Base-by-base conservation (phyloP, 2,888 invertebrate genomes). In the Drosophila paranaensis region DNA sequence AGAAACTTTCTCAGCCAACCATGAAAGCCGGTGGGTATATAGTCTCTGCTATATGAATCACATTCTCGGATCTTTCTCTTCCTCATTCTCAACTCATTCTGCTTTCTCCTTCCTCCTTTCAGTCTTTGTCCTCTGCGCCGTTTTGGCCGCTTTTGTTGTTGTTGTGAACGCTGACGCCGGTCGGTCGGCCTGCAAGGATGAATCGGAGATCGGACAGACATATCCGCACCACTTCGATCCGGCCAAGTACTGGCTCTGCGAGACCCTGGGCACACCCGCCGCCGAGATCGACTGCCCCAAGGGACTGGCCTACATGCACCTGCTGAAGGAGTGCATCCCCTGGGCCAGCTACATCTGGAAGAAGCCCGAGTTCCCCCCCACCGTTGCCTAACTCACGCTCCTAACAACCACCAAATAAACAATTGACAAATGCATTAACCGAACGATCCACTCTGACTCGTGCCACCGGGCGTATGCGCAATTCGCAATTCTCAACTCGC, bases 311-410 rank as follows among this genome's bases (percentile, higher is more conserved):
- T 92, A 91, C 39, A 89, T 91, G 88, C 91, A 92, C 58, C 68
- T 86, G 50, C 71, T 91, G 33, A 89, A 82, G 72, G 92, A 89
- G 62, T 92, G 92, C 73, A 88, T 92, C 25, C 91, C 91, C 11
- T 92, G 92, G 92, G 83, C 85, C 42, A 90, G 84, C 65, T 92
- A 90, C 79, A 77, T 90, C 62, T 92, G 92, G 92, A 91, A 90
- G 73, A 83, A 86, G 65, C 91, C 90, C 0, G 79, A 87, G 58
- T 76, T 88, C 73, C 92, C 92, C 6, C 91, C 89, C 58, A 90
- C 90, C n/a, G 60, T 92, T 71, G 90, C 89, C 64, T 89, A 79
- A 81, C 1, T 35, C 30, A 4, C 27, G 6, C 2, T 46, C 37
- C 27, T 16, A 71, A 27, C 8, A 48, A 16, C 27, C 40, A 55